phyloP scores from a whole-genome alignment of 2,113 vertebrate genomes.

The Mirza zaza region DNA sequence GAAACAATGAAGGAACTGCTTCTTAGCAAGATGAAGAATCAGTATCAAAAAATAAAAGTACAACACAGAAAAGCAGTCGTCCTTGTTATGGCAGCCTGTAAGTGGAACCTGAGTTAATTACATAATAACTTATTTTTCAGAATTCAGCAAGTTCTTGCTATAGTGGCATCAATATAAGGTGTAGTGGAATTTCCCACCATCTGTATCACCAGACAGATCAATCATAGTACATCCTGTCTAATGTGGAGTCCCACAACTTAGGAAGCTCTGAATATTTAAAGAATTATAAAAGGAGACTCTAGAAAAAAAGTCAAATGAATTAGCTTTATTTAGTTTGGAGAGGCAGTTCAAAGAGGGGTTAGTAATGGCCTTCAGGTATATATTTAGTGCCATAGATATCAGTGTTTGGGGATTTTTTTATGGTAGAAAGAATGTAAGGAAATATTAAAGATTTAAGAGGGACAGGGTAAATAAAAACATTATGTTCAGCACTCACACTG shows the following conservation, averaged over 20 bases:
- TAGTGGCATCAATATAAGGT: background rate
- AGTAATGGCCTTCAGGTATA: background rate
- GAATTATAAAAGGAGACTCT: conserved; percentile 6
- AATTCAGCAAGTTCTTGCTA: conserved; percentile 7
- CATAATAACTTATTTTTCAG: background rate
- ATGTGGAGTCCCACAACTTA: background rate
- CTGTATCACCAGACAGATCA: background rate
- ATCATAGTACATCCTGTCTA: background rate
- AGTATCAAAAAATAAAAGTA: conserved; percentile 11
- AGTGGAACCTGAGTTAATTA: background rate
- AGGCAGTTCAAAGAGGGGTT: background rate
- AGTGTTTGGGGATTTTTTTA: background rate
- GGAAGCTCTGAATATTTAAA: background rate
- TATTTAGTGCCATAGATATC: conserved; percentile 12
- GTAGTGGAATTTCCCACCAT: background rate
- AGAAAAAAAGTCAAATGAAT: conserved; percentile 42
- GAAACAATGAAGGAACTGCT: conserved; percentile 27
- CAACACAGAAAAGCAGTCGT: background rate
- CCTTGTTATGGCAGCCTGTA: background rate
- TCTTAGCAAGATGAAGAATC: conserved; percentile 41
- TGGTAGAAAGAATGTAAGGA: background rate
- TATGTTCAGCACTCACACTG: background rate
- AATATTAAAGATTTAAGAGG: background rate
- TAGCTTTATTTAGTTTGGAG: background rate
- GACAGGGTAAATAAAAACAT: background rate